phyloP scores from a whole-genome alignment of 2,888 invertebrate genomes.

The Harpagoxenus sublaevis region DNA sequence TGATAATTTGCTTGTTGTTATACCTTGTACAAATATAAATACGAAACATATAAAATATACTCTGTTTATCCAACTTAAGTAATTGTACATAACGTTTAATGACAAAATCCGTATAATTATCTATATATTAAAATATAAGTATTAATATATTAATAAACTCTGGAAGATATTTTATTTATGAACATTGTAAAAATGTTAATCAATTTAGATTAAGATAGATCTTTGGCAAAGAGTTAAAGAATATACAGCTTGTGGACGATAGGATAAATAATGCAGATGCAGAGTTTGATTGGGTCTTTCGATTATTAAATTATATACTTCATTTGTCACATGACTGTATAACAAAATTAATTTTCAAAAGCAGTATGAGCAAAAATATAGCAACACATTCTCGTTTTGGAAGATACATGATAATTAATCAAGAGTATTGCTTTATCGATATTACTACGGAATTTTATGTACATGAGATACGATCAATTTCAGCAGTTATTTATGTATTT shows the following conservation, averaged over 20 bases:
- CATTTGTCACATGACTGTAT: slow-evolving; percentile 20
- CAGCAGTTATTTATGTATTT: slow-evolving; percentile 33
- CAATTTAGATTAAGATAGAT: slow-evolving; percentile 7
- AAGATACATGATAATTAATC: slow-evolving; percentile 37
- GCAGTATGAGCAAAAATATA: slow-evolving; percentile 37
- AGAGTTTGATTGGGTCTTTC: slow-evolving; percentile 9
- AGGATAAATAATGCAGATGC: not conserved
- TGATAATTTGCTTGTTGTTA: slow-evolving; percentile 36
- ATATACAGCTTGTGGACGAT: not conserved
- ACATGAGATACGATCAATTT: not conserved
- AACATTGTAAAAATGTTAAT: not conserved
- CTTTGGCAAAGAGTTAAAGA: not conserved
- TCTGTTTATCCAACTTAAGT: not conserved
- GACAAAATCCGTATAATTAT: not conserved
- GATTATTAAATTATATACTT: slow-evolving; percentile 44
- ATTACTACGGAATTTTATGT: slow-evolving; percentile 28
- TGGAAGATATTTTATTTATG: not conserved
- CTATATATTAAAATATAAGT: not conserved
- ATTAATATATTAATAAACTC: slow-evolving; percentile 2
- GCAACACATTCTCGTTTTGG: slow-evolving; percentile 40
- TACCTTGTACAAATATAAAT: slow-evolving; percentile 46
- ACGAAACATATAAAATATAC: not conserved
- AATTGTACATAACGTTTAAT: slow-evolving; percentile 21
- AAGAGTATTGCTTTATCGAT: slow-evolving; percentile 39
- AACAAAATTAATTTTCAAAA: slow-evolving; percentile 31